Percentiles rank a stretch among this genome's conserved stretches.
Conservation (phyloP, 2,888 invertebrate species). For the Phragmatobia fuliginosa region DNA sequence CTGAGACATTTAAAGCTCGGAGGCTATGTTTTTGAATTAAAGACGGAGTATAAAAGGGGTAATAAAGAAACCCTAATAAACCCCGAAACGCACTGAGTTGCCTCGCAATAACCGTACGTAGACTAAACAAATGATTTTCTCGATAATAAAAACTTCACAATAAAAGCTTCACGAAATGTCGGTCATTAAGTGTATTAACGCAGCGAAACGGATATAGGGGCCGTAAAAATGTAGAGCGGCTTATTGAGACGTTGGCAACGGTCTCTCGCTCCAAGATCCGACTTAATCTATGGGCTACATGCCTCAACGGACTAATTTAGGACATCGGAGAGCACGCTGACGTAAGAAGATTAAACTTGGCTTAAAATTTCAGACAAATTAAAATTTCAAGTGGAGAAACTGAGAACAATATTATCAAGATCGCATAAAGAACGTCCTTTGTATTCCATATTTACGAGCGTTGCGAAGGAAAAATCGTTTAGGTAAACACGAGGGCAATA, state of each 20-base stretch:
- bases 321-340: slow-evolving; percentile 54
- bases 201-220: slow-evolving; percentile 84
- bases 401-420: slow-evolving; percentile 73
- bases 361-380: slow-evolving; percentile 72
- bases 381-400: slow-evolving; percentile 69
- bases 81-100: slow-evolving; percentile 78
- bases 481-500: slow-evolving; percentile 71
- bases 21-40: slow-evolving; percentile 71
- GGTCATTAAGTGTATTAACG: slow-evolving; percentile 86
- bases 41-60: slow-evolving; percentile 73
- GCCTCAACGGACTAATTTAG: slow-evolving; percentile 70
- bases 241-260: slow-evolving; percentile 84
- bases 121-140: slow-evolving; percentile 86
- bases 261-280: slow-evolving; percentile 63
- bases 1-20: slow-evolving; percentile 63
- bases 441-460: slow-evolving; percentile 71
- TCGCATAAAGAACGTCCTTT: slow-evolving; percentile 72
- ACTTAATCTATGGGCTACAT: slow-evolving; percentile 74
- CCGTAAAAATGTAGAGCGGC: slow-evolving; percentile 82
- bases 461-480: slow-evolving; percentile 73
- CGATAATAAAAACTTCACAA: slow-evolving; percentile 86
- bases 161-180: slow-evolving; percentile 85
- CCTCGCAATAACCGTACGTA: slow-evolving; percentile 82
- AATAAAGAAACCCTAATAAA: slow-evolving; percentile 84
- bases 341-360: slow-evolving; percentile 65